Percentiles rank a stretch among this genome's conserved stretches.
These are phyloP conservation scores for Pardosa pseudoannulata DNA, from an alignment of 2,888 invertebrate genomes.

Conservation along the genomic window DNA sequence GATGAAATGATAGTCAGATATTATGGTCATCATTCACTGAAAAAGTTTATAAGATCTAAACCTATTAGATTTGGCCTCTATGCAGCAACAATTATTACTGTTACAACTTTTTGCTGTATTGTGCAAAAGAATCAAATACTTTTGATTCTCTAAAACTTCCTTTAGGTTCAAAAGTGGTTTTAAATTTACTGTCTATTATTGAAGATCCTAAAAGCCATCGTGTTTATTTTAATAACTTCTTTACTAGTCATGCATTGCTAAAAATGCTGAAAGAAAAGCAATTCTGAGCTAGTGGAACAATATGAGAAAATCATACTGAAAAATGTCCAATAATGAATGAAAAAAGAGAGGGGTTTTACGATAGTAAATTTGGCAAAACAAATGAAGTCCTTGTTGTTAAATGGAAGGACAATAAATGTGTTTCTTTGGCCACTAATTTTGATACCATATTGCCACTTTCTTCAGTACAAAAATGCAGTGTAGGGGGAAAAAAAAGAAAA, in stretches of 20 bases:
- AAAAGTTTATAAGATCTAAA: conserved; percentile 21
- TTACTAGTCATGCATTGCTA: conserved; percentile 3
- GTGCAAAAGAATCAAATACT: conserved; percentile 19
- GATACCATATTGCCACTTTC: conserved; percentile 1
- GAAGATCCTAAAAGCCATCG: conserved; percentile 3
- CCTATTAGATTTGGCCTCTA: conserved; percentile 17
- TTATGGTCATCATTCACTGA: conserved; percentile 17
- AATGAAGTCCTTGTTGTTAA: neutral
- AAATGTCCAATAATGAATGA: neutral
- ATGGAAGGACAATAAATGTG: neutral
- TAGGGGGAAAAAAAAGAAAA: conserved; percentile 4
- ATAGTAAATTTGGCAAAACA: neutral
- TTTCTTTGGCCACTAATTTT: neutral
- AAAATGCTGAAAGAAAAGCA: neutral
- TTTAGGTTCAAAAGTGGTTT: conserved; percentile 7
- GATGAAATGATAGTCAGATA: conserved; percentile 15
- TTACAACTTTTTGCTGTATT: conserved; percentile 25
- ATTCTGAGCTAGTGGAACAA: conserved; percentile 13
- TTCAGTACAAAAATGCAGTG: neutral
- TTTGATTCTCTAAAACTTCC: neutral
- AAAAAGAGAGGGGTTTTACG: neutral
- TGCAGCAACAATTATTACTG: conserved; percentile 23
- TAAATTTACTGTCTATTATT: conserved; percentile 1
- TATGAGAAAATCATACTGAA: neutral
- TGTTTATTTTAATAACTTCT: conserved; percentile 27